Base-by-base conservation (phyloP, 2,113 vertebrate genomes). In the Camelus dromedarius region DNA sequence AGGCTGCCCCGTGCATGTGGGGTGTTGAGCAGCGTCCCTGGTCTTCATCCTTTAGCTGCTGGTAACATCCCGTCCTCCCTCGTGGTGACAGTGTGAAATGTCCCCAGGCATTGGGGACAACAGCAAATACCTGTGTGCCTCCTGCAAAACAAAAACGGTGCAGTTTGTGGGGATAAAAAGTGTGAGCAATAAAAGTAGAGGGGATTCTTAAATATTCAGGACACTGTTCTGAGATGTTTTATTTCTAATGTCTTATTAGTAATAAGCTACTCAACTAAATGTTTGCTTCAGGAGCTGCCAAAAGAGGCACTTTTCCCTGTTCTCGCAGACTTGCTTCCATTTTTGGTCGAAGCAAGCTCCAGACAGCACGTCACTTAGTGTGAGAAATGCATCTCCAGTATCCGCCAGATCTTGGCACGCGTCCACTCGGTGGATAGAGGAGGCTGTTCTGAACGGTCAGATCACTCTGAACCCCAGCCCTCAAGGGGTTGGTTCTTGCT, bases 11-110 rank as follows among this genome's bases (percentile, higher is more conserved):
- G 26, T 2, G 14, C 26, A 10, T 42, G 32, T 12, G 19, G 28
- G 16, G 22, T 3, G 22, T 26, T 16, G 13, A 48, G 2, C 38
- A 9, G 1, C 2, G 1, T 46, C 22, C 0, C 2, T 1, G 24
- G 1, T 11, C 20, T 70, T 10, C 13, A 30, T 28, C 12, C 35
- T 5, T 2, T 20, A 11, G 7, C 26, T 15, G 28, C 64, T 10
- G 50, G 11, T 3, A 22, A 14, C 10, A 18, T 22, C 11, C 19
- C 38, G 7, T 32, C 6, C 2, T 0, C 19, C 54, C 30, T 15
- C 15, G 6, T 28, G 5, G 30, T 28, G 67, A 38, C 56, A n/a
- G 7, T 28, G 77, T 35, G 30, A 48, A 66, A 48, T 30, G 9
- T 16, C 35, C 28, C 16, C 8, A 13, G 26, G 54, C 16, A 0